Base-by-base conservation (phyloP, 37 sponge, comb jelly and placozoan genomes). In the Aplysina aerophoba region DNA sequence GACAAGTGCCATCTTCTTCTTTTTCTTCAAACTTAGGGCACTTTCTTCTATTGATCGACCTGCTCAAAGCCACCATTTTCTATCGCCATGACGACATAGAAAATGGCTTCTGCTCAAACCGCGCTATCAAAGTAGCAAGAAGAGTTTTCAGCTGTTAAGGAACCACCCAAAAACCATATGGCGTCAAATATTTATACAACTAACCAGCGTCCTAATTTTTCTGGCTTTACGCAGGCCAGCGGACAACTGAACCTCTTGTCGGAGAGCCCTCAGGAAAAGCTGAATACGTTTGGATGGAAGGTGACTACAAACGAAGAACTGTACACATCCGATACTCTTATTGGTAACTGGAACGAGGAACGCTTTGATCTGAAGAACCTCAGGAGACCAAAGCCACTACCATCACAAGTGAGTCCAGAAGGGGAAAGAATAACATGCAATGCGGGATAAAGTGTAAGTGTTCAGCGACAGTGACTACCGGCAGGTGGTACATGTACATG, bases 321-420 rank as follows among this genome's bases (percentile, higher is more conserved):
- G 17, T 97, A 88, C 79, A 83, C 87, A 12, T 59, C 91, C 12
- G 80, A 89, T 20, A 90, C 91, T 36, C 92, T 97, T 37, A 88
- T 97, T 4, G 97, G 95, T 24, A 97, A 97, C 79, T 97, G 97
- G 97, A 88, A 89, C 65, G 97, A 97, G 59, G 93, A 97, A 22
- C 78, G 80, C 19, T 92, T 95, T 71, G 97, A 97, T 65, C 87
- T 92, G 19, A 69, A 81, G 27, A 44, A 77, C 22, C 33, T 95
- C 6, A 39, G 86, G 6, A 40, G 89, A 68, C 30, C 73, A 15
- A 88, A 77, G 33, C 80, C 87, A 16, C 85, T 95, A 0, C 95
- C 95, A 31, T 95, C 97, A 0, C 97, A 90, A 77, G 94, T 93
- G 68, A 75, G 84, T 24, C 25, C 8, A n/a, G n/a, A n/a, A n/a